These are phyloP conservation scores for Sterrhoptilus dennistouni DNA, from an alignment of 2,113 vertebrate genomes.

Conservation along the genomic window DNA sequence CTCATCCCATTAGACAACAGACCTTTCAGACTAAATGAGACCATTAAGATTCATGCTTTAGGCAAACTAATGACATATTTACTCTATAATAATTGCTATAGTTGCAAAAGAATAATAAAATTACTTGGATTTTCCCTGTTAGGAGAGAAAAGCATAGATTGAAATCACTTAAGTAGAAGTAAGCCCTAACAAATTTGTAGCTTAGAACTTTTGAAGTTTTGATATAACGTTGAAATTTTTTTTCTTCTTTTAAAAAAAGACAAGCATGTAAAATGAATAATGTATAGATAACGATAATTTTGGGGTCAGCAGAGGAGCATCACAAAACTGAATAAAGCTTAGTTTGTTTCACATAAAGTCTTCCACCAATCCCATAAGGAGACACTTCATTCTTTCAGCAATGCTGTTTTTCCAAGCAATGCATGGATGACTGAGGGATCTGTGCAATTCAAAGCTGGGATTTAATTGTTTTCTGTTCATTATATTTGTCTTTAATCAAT, in stretches of 20 bases:
- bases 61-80: background rate
- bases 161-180: background rate
- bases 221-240: background rate
- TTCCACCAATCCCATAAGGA: background rate
- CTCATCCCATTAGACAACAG: background rate
- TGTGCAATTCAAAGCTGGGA: background rate
- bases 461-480: background rate
- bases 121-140: background rate
- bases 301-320: background rate
- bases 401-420: background rate
- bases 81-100: background rate
- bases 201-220: background rate
- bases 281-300: background rate
- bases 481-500: background rate
- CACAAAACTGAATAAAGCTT: background rate
- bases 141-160: background rate
- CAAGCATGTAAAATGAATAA: background rate
- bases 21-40: background rate
- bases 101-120: background rate
- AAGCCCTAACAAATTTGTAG: background rate
- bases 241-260: background rate
- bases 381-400: background rate
- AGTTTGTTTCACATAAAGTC: background rate
- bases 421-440: background rate
- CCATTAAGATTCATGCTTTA: background rate